phyloP scores from a whole-genome alignment of 2,797 vertebrate species.

The Hemitrygon akajei region DNA sequence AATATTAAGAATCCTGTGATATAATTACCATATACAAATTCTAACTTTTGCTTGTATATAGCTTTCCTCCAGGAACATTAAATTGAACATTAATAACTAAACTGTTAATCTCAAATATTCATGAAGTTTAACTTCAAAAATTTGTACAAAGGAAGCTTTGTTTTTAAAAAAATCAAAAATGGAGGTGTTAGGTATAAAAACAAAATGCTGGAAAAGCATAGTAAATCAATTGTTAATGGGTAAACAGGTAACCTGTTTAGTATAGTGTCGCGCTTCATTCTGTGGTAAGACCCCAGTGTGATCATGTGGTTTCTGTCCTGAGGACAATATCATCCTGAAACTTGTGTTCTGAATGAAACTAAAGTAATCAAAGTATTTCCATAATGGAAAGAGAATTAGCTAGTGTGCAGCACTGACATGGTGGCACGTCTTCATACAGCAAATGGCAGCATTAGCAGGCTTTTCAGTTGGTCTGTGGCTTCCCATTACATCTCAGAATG shows the following conservation, averaged over 20 bases:
- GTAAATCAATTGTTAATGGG: not conserved
- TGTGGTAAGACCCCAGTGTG: not conserved
- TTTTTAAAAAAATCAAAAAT: not conserved
- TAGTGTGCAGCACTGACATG: not conserved
- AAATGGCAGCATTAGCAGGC: not conserved
- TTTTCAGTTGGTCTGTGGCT: not conserved
- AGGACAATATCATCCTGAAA: not conserved
- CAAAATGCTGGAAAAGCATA: not conserved
- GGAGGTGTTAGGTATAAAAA: not conserved
- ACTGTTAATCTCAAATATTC: not conserved
- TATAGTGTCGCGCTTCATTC: no score
- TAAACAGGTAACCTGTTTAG: not conserved
- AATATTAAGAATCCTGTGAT: not conserved
- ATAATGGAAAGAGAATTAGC: slow-evolving; percentile 1
- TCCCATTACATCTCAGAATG: not conserved
- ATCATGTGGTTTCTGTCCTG: not conserved
- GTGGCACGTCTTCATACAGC: not conserved
- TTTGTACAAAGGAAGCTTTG: not conserved
- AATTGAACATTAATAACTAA: no score
- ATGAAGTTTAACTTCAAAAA: not conserved
- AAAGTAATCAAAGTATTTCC: not conserved
- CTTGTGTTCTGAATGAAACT: not conserved
- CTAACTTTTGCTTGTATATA: not conserved
- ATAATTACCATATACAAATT: not conserved
- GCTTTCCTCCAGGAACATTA: not conserved